Conservation (phyloP, 2,113 vertebrate genomes). For the Micronycteris hirsuta region DNA sequence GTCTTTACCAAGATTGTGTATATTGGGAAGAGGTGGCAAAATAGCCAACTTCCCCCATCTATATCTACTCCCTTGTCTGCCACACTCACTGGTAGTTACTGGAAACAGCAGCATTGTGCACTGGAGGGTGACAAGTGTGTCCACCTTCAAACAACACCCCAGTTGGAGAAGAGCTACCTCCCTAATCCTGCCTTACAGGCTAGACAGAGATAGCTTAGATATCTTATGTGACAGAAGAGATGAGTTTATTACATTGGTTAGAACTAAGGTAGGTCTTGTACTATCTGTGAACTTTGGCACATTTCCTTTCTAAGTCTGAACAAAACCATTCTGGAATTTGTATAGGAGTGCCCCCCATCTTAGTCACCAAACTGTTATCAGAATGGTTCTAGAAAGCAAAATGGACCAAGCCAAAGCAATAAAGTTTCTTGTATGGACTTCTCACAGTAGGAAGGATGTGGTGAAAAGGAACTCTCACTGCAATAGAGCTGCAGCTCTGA, state of each 20-base stretch:
- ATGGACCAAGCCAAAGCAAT: neutral
- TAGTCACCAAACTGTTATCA: neutral
- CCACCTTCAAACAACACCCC: neutral
- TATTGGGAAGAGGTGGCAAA: neutral
- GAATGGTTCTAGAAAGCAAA: neutral
- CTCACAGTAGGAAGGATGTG: neutral
- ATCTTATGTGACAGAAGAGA: neutral
- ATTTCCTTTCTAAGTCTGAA: neutral
- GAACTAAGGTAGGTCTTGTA: neutral
- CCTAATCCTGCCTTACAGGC: neutral
- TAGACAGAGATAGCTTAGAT: neutral
- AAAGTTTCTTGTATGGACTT: neutral
- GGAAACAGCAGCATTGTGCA: neutral
- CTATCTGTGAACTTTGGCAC: neutral
- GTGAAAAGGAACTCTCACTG: neutral
- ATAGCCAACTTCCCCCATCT: neutral
- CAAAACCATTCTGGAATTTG: neutral
- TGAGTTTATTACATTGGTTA: neutral
- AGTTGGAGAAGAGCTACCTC: neutral
- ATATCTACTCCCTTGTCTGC: neutral
- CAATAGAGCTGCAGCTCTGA: neutral
- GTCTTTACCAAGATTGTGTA: neutral
- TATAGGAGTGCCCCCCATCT: too few relatives aligned
- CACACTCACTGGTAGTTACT: neutral
- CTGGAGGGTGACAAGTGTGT: neutral